Base-by-base conservation (phyloP, 2,797 vertebrate genomes). In the Euthynnus affinis region DNA sequence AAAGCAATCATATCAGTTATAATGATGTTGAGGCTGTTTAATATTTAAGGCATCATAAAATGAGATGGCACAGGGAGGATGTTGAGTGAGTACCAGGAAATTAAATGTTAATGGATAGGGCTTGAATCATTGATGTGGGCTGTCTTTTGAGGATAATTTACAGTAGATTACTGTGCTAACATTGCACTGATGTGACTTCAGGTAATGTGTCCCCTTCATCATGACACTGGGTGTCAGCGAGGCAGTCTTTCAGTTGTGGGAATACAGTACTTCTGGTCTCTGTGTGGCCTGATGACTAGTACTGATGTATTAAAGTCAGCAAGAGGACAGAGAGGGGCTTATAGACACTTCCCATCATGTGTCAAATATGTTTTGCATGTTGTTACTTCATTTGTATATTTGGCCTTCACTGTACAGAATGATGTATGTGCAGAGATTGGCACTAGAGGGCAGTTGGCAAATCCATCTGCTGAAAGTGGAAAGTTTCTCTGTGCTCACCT, bases 101-200 rank as follows among this genome's bases (percentile, higher is more conserved):
- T 13, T 9, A 20, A 32, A 73, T 18, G 14, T 67, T 63, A 72
- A 52, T 48, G 46, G 51, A 62, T 0, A 20, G 34, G 63, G 56
- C 34, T 58, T 52, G 32, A 71, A 63, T 71, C 66, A 74, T 27
- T 48, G 40, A 65, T 22, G 25, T 40, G 23, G 14, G 17, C 61
- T 55, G 57, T 68, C 25, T 53, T 52, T 29, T 57, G 18, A 49
- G 53, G 44, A 14, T 52, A 46, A 76, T 71, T 65, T 57, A 78
- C 61, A 34, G 6, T 42, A 64, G 57, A 79, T 81, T 70, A 62
- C 68, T 51, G 49, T 58, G 29, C 56, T 74, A 60, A 69, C 44
- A 25, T 25, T 66, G 60, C 52, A 57, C 25, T 49, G 67, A 71
- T 80, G 58, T 57, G 58, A 52, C 74, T 68, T 40, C 44, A 73